Evolutionary conservation across 2,113 vertebrate species (phyloP), one percentile per base, ranked within the genome.

Genomic region (Pedionomus torquatus): DNA sequence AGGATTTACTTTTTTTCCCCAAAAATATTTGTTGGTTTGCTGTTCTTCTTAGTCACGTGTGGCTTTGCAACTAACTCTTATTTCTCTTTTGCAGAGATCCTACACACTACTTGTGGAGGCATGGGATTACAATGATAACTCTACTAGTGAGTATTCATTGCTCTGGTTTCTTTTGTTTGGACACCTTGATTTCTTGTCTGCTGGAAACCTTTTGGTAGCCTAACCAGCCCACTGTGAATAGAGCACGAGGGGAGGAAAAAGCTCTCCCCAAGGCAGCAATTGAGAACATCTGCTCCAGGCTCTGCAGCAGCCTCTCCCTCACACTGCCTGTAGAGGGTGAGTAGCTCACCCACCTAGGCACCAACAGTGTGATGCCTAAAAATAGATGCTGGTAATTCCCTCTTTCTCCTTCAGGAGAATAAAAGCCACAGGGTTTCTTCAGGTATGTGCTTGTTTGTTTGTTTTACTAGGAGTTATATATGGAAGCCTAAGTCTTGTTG

Each of bases 61-160:
- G 39, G 41, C 83, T 85, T 66, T 93, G 55, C 76, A 78, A 69
- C 86, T 97, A 87, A 97, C 33, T 79, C 55, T 52, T 82, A n/a
- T 97, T 87, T 98, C 57, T 98, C 69, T 98, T 91, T 93, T 98
- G 60, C 99, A 99, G 99, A 98, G 99, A 98, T 99, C 99, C 96
- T 99, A 99, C 97, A 99, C 99, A 0, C 96, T 99, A 98, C 99
- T 99, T 49, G 98, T 99, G 81, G 99, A 99, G 97, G 99, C 99
- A 7, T 98, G 99, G 98, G 99, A 99, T 98, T 99, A 98, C 97
- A 99, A 98, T 91, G 99, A 99, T 55, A 99, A 99, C 96, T 99
- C 99, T 95, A 97, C 97, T 51, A 98, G 99, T 99, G 98, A 99
- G 99, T 99, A 98, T 97, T 78, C 5, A 31, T 21, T 81, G 54